Base-by-base conservation (phyloP, 2,113 vertebrate genomes). In the Grammomys dolichurus region DNA sequence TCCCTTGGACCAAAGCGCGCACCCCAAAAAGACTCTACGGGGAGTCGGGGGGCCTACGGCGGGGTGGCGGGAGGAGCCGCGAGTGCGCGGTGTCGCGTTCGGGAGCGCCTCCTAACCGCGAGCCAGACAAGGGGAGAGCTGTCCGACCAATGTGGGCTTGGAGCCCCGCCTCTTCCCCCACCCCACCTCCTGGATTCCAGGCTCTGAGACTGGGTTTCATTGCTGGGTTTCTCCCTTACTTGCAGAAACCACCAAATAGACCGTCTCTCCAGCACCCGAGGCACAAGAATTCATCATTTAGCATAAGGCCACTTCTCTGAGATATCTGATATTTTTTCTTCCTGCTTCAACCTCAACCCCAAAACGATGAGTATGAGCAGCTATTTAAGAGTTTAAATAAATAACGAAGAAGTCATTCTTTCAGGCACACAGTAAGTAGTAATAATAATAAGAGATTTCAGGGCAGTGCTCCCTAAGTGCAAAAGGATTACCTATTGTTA, bases 331-430 rank as follows among this genome's bases (percentile, higher is more conserved):
- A 89, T 77, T 76, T 87, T 56, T 56, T 33, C 5, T 65, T 24
- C 3, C 43, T 26, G 70, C 17, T 31, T 92, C 65, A 88, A 77
- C 5, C n/a, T 17, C 31, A 12, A 69, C 31, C 19, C 26, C 77
- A 82, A 82, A 87, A 94, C 48, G 33, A 36, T 76, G 48, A 40
- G 1, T 92, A n/a, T 58, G 48, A 87, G 19, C 7, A 92, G 33
- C 6, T 91, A 28, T 75, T 95, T 93, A 95, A 91, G 48, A 84
- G 91, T 95, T 93, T 46, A 56, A 51, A 78, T 93, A 87, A 88
- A 70, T 77, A 28, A 56, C 60, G 19, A 80, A 75, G 69, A 91
- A 94, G 65, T 76, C 33, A 58, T 16, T 43, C 56, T 69, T 16
- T 8, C 3, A 60, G 58, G 51, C 51, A 92, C 70, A 76, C 33